Conservation (phyloP, 2,113 vertebrate species). For the Vanacampus margaritifer region DNA sequence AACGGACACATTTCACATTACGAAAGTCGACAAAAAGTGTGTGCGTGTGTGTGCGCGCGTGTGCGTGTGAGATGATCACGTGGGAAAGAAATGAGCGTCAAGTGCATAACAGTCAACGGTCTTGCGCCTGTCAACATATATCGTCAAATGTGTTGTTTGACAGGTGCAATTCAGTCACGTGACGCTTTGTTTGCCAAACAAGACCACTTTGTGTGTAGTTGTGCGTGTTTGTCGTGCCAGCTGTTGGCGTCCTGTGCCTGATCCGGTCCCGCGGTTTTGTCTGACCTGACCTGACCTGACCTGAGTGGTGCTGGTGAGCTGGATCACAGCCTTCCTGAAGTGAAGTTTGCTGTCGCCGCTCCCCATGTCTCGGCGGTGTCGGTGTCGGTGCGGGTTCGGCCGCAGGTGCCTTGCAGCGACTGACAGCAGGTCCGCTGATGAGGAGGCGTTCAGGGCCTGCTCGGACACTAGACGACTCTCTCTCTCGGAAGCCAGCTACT, state of each 20-base stretch:
- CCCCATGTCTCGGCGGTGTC: constrained; percentile 68
- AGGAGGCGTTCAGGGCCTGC: constrained; percentile 10
- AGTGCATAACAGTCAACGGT: no score
- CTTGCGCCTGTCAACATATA: no score
- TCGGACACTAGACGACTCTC: neutral
- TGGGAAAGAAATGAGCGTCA: no score
- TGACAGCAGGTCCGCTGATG: neutral
- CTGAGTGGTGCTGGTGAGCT: constrained; percentile 95
- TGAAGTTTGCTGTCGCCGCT: constrained; percentile 90
- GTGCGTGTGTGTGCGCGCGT: no score
- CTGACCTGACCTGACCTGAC: constrained; percentile 50
- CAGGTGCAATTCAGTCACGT: no score
- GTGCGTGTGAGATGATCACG: no score
- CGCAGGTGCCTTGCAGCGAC: neutral
- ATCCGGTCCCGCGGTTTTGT: neutral
- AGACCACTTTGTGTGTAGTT: no score
- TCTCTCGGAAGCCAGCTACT: neutral
- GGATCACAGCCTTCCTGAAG: constrained; percentile 96
- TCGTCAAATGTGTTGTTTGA: no score
- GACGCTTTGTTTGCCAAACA: neutral
- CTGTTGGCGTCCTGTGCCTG: neutral
- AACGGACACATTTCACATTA: no score
- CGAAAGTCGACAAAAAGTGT: no score
- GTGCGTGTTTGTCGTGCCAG: neutral
- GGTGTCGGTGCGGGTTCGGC: no score